Evolutionary conservation across 2,113 vertebrate species (phyloP).

Genomic region (Mormoops blainvillei): DNA sequence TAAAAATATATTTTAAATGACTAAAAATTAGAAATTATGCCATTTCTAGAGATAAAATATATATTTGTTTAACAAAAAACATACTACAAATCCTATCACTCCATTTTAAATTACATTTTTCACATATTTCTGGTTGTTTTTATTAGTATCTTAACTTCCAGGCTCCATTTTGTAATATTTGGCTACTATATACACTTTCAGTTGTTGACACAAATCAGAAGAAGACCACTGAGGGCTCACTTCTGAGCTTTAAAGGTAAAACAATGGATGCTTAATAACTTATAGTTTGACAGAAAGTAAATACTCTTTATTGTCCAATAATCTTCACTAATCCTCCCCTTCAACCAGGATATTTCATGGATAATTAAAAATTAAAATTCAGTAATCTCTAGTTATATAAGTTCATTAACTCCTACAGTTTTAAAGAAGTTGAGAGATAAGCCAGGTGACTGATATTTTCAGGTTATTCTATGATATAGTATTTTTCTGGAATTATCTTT

Average conservation of each 20-base stretch:
- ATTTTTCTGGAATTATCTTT: background rate
- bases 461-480: background rate
- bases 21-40: background rate
- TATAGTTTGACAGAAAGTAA: constrained; percentile 29
- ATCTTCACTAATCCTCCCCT: rapidly evolving
- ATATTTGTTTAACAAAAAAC: background rate
- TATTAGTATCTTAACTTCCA: background rate
- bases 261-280: constrained; percentile 45
- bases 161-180: background rate
- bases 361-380: background rate
- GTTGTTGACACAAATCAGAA: constrained; percentile 53
- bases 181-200: background rate
- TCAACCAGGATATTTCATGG: background rate
- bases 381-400: background rate
- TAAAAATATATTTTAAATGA: background rate
- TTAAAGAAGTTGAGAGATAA: background rate
- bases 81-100: background rate
- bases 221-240: background rate
- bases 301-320: background rate
- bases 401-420: background rate
- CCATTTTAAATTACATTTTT: background rate
- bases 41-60: background rate
- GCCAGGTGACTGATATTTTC: background rate
- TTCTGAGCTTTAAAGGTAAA: constrained; percentile 5
- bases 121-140: background rate